Percentiles rank a stretch among this genome's conserved stretches.
phyloP scores from a whole-genome alignment of 1,140 invertebrate species.

The Zaprionus capensis region DNA sequence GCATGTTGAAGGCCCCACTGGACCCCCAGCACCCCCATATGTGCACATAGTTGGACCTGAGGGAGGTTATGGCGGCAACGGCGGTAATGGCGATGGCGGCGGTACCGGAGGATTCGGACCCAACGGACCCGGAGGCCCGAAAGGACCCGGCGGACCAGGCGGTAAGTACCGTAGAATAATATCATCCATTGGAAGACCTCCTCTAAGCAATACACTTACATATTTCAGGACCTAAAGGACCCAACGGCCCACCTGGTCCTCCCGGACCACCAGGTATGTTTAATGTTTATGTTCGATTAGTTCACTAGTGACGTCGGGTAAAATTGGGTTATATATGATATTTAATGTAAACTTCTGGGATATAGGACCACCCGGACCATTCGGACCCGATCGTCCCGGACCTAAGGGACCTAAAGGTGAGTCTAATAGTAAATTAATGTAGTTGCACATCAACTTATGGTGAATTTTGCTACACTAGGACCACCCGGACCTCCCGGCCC shows the following conservation, averaged over 20 bases:
- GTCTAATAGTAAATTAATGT: neutral
- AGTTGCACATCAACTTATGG: neutral
- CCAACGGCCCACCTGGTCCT: slow-evolving; percentile 76
- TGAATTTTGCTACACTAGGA: slow-evolving; percentile 3
- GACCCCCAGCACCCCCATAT: slow-evolving; percentile 85
- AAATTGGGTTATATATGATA: slow-evolving; percentile 1
- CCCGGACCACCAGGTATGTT: slow-evolving; percentile 72
- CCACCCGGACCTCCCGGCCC: slow-evolving; percentile 73
- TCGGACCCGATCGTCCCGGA: slow-evolving; percentile 57
- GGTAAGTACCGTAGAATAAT: slow-evolving; percentile 43
- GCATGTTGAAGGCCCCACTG: slow-evolving; percentile 84
- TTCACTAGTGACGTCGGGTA: neutral
- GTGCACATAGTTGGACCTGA: slow-evolving; percentile 83
- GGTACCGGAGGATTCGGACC: slow-evolving; percentile 72
- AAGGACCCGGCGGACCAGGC: slow-evolving; percentile 69
- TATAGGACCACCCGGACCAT: slow-evolving; percentile 71
- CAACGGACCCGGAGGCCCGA: slow-evolving; percentile 71
- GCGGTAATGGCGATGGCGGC: slow-evolving; percentile 67
- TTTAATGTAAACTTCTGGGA: neutral
- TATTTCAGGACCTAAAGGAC: slow-evolving; percentile 62
- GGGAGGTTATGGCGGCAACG: slow-evolving; percentile 78
- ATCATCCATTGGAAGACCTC: neutral
- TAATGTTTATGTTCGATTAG: neutral
- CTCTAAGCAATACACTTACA: neutral
- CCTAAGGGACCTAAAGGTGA: slow-evolving; percentile 53